These are phyloP conservation scores for Lissocephala sabroskyi DNA, from an alignment of 2,888 invertebrate genomes.

Conservation along the genomic window DNA sequence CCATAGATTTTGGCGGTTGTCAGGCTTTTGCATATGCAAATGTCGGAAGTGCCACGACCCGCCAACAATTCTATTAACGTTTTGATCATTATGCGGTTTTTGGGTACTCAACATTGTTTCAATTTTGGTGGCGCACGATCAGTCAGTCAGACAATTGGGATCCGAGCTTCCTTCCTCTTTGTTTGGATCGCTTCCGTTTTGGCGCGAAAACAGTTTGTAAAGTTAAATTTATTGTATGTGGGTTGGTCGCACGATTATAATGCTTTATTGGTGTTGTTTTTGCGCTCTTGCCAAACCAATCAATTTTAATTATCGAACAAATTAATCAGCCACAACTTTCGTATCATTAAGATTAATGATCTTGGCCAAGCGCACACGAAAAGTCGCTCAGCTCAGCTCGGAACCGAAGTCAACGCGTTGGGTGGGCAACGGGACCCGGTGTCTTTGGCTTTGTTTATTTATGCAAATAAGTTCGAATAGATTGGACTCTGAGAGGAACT, in stretches of 20 bases:
- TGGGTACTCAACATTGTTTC: conserved; percentile 4
- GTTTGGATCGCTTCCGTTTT: conserved; percentile 42
- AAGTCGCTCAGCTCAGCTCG: not conserved
- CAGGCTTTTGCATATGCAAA: conserved; percentile 24
- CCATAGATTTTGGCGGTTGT: conserved; percentile 17
- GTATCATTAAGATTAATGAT: conserved; percentile 65
- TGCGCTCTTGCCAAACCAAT: conserved; percentile 31
- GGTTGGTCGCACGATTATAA: conserved; percentile 14
- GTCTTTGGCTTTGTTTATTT: conserved; percentile 25
- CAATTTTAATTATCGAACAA: conserved; percentile 65
- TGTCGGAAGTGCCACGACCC: conserved; percentile 57
- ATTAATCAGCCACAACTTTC: conserved; percentile 62
- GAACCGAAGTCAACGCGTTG: conserved; percentile 24
- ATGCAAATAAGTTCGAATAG: too few species aligned
- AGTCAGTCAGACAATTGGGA: conserved; percentile 11
- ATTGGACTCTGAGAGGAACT: too few species aligned
- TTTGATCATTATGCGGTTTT: conserved; percentile 32
- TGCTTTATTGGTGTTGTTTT: not conserved
- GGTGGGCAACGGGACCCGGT: conserved; percentile 38
- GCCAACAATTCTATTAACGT: conserved; percentile 29
- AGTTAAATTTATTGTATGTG: conserved; percentile 48
- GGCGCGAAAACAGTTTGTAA: conserved; percentile 13
- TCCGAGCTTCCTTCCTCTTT: conserved; percentile 29
- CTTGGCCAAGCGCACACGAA: conserved; percentile 3
- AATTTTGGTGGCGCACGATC: not conserved